Evolutionary conservation across 2,797 vertebrate species (phyloP).

Genomic region (Capromys pilorides): DNA sequence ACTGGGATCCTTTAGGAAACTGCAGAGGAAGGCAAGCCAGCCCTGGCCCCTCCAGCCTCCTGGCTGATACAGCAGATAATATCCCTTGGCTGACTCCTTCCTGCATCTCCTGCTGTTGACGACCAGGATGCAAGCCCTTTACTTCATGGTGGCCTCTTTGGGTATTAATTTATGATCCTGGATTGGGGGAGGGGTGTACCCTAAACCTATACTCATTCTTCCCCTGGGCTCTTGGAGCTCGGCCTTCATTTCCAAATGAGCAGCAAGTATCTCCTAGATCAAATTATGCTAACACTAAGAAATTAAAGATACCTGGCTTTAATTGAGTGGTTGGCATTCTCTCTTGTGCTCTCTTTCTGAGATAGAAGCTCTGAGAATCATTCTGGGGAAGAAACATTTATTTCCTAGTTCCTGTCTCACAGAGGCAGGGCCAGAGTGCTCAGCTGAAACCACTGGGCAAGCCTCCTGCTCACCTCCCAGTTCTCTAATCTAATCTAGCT

Average conservation of each 20-base stretch:
- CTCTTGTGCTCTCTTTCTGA: background rate
- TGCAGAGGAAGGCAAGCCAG: background rate
- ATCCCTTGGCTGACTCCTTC: background rate
- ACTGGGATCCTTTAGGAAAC: background rate
- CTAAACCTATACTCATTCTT: background rate
- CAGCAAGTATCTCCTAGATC: background rate
- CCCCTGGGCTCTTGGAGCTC: background rate
- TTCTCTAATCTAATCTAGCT: constrained; percentile 91
- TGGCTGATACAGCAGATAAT: background rate
- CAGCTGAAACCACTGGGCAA: constrained; percentile 83
- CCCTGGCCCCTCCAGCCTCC: background rate
- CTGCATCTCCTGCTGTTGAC: rapidly evolving
- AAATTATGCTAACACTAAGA: background rate
- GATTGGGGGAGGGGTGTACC: no score
- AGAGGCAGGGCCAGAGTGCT: constrained; percentile 74
- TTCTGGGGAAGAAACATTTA: constrained; percentile 37
- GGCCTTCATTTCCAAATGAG: background rate
- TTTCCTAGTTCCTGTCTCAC: constrained; percentile 76
- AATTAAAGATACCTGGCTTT: constrained; percentile 38
- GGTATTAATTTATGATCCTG: background rate
- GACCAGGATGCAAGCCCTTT: rapidly evolving
- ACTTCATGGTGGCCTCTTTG: rapidly evolving
- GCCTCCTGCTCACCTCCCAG: constrained; percentile 86
- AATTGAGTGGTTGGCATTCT: constrained; percentile 12
- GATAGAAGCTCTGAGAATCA: constrained; percentile 35